Evolutionary conservation across 2,888 invertebrate genomes (phyloP).

Genomic region (Plagiodera versicolora): DNA sequence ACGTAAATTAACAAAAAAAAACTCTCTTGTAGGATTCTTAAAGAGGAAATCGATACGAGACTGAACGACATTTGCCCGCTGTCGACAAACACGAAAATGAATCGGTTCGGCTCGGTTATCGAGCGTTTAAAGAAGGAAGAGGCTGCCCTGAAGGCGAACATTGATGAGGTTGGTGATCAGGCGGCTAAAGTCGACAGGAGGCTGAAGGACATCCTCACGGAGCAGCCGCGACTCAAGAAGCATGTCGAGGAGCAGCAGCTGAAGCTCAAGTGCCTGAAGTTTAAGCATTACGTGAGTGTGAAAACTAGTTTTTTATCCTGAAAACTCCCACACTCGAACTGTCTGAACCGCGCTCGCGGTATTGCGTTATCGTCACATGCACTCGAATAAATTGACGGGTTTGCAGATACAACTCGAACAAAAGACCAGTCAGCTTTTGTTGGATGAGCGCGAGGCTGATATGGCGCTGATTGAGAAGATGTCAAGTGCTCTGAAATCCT

Average conservation of each 20-base stretch:
- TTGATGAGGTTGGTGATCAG: conserved; percentile 35
- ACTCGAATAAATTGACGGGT: too few relatives aligned
- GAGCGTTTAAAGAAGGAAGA: conserved; percentile 42
- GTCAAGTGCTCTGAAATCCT: conserved; percentile 60
- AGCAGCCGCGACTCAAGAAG: conserved; percentile 35
- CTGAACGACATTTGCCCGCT: conserved; percentile 43
- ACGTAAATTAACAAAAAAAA: too few relatives aligned
- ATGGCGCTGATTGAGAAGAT: conserved; percentile 41
- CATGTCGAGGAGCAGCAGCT: conserved; percentile 34
- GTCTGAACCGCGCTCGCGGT: too few relatives aligned
- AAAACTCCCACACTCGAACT: too few relatives aligned
- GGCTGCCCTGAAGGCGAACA: conserved; percentile 34
- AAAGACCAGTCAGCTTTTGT: conserved; percentile 37
- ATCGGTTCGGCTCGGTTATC: conserved; percentile 41
- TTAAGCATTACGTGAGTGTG: conserved; percentile 15
- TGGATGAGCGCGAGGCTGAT: conserved; percentile 41
- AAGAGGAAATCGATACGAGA: conserved; percentile 44
- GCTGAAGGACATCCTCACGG: conserved; percentile 34
- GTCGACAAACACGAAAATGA: conserved; percentile 41
- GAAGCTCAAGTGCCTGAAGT: not conserved
- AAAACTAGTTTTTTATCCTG: not conserved
- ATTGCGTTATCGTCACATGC: too few relatives aligned
- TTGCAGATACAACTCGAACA: conserved; percentile 38
- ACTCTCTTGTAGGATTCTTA: conserved; percentile 37
- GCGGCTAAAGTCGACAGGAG: conserved; percentile 38